Evolutionary conservation across 1,140 invertebrate genomes (phyloP), one percentile per base, ranked within the genome.

Genomic region (Pogonus chalceus): DNA sequence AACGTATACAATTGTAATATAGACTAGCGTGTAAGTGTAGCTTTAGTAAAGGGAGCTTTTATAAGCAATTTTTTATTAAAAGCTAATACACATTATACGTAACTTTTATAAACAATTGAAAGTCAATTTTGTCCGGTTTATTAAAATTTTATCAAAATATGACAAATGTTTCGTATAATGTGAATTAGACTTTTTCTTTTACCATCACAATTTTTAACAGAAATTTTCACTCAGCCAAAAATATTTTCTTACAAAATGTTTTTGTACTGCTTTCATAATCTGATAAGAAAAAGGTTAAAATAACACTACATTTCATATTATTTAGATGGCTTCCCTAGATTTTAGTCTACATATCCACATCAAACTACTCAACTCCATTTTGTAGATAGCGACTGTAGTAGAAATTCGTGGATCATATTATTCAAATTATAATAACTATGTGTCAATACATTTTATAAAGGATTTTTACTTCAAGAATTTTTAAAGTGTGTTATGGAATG

Each of bases 1-100:
- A 49, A 57, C 61, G 57, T 65, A 65, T 63, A 65, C 63, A 65
- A 61, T 63, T 65, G 63, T 65, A 65, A 65, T 62, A 63, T 65
- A 63, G 54, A 56, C 49, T 55, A 59, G 50, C 18, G 37, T 43
- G 39, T 58, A 58, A 60, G 58, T 53, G 58, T 63, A 62, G 58
- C 52, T 20, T 58, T 60, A 58, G 56, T 52, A 47, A 59, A 59
- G 54, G 39, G 39, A 46, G 39, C 26, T 54, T 49, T 31, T 53
- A 18, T 37, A 18, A 22, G 16, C 21, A 39, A 31, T 31, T 53
- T 57, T 53, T 53, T 49, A 49, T 52, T 14, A 51, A 26, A 51
- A 49, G 51, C 20, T 35, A 23, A 20, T 51, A 49, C 56, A 51
- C 53, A 52, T 50, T 23, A 48, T 47, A 43, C 20, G 39, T 31